Evolutionary conservation across 2,797 vertebrate genomes (phyloP).

Genomic region (Poeciliopsis presidionis): DNA sequence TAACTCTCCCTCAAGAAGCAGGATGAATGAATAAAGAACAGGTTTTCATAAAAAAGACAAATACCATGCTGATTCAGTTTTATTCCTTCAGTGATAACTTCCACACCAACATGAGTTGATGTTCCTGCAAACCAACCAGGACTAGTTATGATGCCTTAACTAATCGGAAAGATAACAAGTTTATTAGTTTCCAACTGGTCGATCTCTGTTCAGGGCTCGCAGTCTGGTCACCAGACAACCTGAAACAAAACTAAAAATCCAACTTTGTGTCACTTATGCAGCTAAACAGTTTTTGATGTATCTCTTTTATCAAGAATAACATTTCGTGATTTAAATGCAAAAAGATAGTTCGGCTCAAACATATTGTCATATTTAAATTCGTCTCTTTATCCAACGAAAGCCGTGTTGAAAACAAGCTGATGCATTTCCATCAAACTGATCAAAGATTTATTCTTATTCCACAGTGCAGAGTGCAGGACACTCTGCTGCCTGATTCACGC

Average conservation of each 20-base stretch:
- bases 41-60: background rate
- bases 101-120: background rate
- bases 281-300: background rate
- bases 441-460: background rate
- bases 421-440: background rate
- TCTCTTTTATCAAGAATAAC: background rate
- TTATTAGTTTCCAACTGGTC: background rate
- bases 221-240: background rate
- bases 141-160: background rate
- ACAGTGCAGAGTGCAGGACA: slow-evolving; percentile 34
- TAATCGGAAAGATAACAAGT: background rate
- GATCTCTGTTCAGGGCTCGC: background rate
- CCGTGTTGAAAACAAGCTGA: background rate
- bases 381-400: background rate
- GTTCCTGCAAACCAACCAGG: background rate
- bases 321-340: background rate
- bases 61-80: background rate
- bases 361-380: background rate
- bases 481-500: slow-evolving; percentile 30
- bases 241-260: background rate
- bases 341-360: background rate
- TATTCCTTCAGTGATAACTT: background rate
- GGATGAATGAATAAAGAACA: background rate
- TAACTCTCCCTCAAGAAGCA: background rate
- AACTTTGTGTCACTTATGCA: background rate